phyloP scores from a whole-genome alignment of 2,888 invertebrate genomes.

The Pyrgus malvae region DNA sequence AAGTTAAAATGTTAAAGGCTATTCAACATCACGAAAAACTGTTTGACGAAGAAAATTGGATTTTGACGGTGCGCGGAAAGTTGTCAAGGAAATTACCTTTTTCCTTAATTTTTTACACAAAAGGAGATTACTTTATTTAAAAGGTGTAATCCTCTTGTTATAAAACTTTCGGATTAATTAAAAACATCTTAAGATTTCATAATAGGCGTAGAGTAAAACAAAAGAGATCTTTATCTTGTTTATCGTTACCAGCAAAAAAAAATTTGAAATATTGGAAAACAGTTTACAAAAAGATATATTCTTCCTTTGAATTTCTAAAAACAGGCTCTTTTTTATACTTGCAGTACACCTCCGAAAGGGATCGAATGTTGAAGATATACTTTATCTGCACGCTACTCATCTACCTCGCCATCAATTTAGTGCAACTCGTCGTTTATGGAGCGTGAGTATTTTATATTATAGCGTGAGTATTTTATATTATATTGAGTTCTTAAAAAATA shows the following conservation, averaged over 20 bases:
- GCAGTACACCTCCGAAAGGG: slow-evolving; percentile 91
- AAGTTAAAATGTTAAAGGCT: slow-evolving; percentile 20
- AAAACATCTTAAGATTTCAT: slow-evolving; percentile 8
- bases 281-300: too few species aligned
- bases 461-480: too few species aligned
- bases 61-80: slow-evolving; percentile 33
- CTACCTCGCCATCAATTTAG: slow-evolving; percentile 84
- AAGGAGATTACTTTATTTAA: slow-evolving; percentile 24
- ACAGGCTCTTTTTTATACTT: slow-evolving; percentile 47
- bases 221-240: slow-evolving; percentile 4
- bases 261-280: not conserved
- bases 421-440: slow-evolving; percentile 85
- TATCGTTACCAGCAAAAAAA: not conserved
- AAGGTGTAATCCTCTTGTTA: slow-evolving; percentile 30
- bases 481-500: too few species aligned
- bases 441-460: too few species aligned
- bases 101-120: slow-evolving; percentile 27
- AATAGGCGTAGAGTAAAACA: slow-evolving; percentile 11
- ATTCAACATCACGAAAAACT: slow-evolving; percentile 33
- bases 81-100: slow-evolving; percentile 32
- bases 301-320: too few species aligned
- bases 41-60: slow-evolving; percentile 40
- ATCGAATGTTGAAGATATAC: slow-evolving; percentile 93
- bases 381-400: slow-evolving; percentile 91
- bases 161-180: slow-evolving; percentile 25